A percentile compares a stretch with the other conserved stretches of the same genome.
Conservation (phyloP, 2,113 vertebrate genomes). For the Corythoichthys intestinalis region DNA sequence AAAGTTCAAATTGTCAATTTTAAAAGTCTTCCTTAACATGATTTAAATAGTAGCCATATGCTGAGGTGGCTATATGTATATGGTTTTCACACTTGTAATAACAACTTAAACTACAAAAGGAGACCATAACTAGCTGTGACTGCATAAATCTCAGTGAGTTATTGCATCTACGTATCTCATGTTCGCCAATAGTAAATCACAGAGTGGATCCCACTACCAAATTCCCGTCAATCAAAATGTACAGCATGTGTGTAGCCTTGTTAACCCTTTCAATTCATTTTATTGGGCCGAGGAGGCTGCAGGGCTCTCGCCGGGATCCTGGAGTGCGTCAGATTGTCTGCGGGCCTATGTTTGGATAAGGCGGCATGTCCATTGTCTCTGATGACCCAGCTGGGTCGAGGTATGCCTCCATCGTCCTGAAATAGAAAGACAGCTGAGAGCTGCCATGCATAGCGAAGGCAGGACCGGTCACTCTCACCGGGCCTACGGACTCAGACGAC, state of each 20-base stretch:
- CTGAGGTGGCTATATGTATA: no score
- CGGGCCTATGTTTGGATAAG: slow-evolving; percentile 73
- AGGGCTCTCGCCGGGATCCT: slow-evolving; percentile 60
- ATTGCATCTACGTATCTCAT: not conserved
- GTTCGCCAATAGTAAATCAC: not conserved
- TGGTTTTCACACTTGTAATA: no score
- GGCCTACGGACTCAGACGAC: slow-evolving; percentile 57
- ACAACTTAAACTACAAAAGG: no score
- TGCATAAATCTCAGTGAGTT: not conserved
- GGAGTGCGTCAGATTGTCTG: slow-evolving; percentile 73
- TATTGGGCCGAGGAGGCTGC: slow-evolving; percentile 37
- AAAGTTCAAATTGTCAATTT: no score
- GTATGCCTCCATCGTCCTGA: slow-evolving; percentile 64
- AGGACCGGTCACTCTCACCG: slow-evolving; percentile 41
- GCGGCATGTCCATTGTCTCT: slow-evolving; percentile 66
- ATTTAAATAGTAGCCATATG: no score
- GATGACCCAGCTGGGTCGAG: slow-evolving; percentile 64
- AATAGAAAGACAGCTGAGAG: slow-evolving; percentile 77
- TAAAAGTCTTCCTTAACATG: no score
- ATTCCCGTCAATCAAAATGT: slow-evolving; percentile 17
- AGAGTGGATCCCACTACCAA: not conserved
- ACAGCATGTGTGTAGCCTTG: slow-evolving; percentile 38
- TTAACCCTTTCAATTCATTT: slow-evolving; percentile 56
- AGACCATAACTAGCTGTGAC: not conserved
- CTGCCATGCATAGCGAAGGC: slow-evolving; percentile 60